Conservation (phyloP, 1,140 invertebrate species). For the Pectinophora gossypiella region DNA sequence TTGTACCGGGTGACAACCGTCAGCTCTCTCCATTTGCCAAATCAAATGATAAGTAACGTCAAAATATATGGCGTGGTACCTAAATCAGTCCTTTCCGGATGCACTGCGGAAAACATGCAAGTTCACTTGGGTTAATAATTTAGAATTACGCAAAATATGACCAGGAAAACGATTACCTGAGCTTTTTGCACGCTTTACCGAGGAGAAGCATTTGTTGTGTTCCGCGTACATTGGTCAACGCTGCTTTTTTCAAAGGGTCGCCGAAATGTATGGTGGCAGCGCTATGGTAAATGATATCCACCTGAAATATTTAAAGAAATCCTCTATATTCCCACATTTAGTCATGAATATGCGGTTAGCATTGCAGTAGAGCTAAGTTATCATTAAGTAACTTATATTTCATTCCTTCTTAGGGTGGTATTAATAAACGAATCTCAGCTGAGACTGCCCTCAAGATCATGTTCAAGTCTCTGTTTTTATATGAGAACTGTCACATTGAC, state of each 20-base stretch:
- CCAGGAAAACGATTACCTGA: conserved; percentile 15
- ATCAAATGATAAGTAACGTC: too few species aligned
- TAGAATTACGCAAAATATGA: neutral
- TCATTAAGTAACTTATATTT: too few species aligned
- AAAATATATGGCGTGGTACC: too few species aligned
- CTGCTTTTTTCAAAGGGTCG: conserved; percentile 80
- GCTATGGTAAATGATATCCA: conserved; percentile 19
- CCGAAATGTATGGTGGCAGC: conserved; percentile 77
- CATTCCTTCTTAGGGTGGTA: too few species aligned
- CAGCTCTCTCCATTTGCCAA: too few species aligned
- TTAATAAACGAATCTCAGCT: too few species aligned
- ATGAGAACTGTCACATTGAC: too few species aligned
- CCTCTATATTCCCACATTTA: neutral
- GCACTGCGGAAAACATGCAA: too few species aligned
- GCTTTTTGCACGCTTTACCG: conserved; percentile 14
- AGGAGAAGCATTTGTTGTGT: conserved; percentile 77
- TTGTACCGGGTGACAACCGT: too few species aligned
- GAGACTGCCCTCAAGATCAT: too few species aligned
- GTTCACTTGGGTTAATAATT: neutral
- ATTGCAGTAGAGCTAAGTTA: neutral
- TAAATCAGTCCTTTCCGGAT: too few species aligned
- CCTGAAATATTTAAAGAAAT: conserved; percentile 6
- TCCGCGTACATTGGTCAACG: conserved; percentile 76
- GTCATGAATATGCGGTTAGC: neutral
- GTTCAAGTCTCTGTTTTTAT: too few species aligned